A percentile compares a stretch with the other conserved stretches of the same genome.
Evolutionary conservation across 1,140 invertebrate species (phyloP).

Genomic region (Pseudoatta argentina): DNA sequence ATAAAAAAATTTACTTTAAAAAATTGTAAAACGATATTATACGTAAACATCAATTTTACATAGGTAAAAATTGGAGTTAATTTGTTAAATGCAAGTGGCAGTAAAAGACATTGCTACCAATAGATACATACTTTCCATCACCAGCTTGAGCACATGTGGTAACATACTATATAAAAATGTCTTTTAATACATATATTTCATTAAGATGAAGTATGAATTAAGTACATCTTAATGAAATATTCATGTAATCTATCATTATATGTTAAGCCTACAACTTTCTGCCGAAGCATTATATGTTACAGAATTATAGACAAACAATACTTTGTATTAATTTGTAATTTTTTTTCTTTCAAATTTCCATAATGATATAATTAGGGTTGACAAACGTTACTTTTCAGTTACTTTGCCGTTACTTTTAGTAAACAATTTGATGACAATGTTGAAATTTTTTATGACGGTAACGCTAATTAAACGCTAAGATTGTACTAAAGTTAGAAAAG

Average conservation of each 20-base stretch:
- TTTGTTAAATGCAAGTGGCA: constrained; percentile 74
- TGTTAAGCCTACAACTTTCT: neutral
- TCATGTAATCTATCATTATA: neutral
- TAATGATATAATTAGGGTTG: too few species aligned
- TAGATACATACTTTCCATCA: neutral
- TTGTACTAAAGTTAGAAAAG: too few species aligned
- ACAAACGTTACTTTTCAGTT: too few species aligned
- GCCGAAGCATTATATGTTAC: neutral
- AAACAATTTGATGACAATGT: too few species aligned
- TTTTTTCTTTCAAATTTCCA: neutral
- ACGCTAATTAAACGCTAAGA: too few species aligned
- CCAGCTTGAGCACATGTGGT: constrained; percentile 57
- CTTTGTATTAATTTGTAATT: neutral
- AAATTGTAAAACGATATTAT: constrained; percentile 35
- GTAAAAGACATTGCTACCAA: constrained; percentile 28
- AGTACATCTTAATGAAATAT: constrained; percentile 30
- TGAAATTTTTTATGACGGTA: too few species aligned
- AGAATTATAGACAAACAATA: neutral
- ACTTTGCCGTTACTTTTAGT: too few species aligned
- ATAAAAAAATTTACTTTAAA: constrained; percentile 22
- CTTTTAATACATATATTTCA: neutral
- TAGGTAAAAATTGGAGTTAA: constrained; percentile 29
- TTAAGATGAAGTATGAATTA: constrained; percentile 3
- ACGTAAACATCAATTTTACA: constrained; percentile 27
- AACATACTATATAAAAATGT: constrained; percentile 32